Evolutionary conservation across 1,140 invertebrate genomes (phyloP), one percentile per base, ranked within the genome.

Genomic region (Drosophila tristis): DNA sequence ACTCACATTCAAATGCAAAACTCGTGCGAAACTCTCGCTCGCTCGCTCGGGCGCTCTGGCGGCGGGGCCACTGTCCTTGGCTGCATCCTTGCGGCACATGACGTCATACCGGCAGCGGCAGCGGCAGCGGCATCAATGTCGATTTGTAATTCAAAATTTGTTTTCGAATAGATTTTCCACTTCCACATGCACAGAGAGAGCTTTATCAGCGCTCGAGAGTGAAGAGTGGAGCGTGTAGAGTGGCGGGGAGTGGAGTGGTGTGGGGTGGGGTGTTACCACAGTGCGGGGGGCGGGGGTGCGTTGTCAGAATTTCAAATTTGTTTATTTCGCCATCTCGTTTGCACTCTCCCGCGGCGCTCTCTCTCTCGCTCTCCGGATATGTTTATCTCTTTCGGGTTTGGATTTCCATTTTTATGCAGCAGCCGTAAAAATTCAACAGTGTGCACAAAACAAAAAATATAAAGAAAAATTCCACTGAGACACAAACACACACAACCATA

Each of bases 131-230:
- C 62, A 39, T 49, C 57, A 51, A 82, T 55, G 72, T 84, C 85
- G 84, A 89, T 89, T 89, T 89, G 84, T 89, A 84, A 89, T 89
- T 89, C 84, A 89, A 89, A 89, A 89, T 89, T 89, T 89, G 84
- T 84, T 89, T 89, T 89, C 85, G 72, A 89, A 89, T 84, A 87
- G 78, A 87, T 89, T 82, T 82, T 86, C 75, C 80, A 82, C 80
- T 78, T 81, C 55, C 74, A 61, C 76, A 74, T 39, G 1, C 11
- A 39, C 16, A 16, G 35, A 11, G 26, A 29, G 35, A 11, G 11
- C 35, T 11, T 4, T 25, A 25, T 25, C 23, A 25, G 23, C 23
- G 23, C 23, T 25, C 23, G 2, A 4, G 23, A 25, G 23, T 23
- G 23, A 23, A 23, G 23, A 16, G 20, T 20, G 20, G 20, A 20